Percentiles rank a stretch among this genome's conserved stretches.
These are phyloP conservation scores for Ormia ochracea DNA, from an alignment of 2,888 invertebrate species.

Conservation along the genomic window DNA sequence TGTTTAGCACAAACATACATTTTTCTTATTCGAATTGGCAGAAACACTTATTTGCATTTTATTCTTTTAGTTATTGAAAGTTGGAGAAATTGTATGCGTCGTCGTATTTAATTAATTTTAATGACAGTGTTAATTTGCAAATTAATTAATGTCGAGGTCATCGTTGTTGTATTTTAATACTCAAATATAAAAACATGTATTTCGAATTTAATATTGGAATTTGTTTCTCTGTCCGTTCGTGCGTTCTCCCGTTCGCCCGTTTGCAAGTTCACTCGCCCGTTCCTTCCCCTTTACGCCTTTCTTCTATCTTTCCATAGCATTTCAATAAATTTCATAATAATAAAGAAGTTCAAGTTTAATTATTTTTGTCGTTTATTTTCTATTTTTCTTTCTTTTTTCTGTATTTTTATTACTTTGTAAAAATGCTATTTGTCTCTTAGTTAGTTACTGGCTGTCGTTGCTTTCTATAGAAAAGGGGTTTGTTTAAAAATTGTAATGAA, in stretches of 20 bases:
- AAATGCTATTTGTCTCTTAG: slow-evolving; percentile 30
- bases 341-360: slow-evolving; percentile 62
- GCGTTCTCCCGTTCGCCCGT: background rate
- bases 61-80: slow-evolving; percentile 18
- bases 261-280: background rate
- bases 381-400: too few relatives aligned
- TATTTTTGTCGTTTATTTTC: slow-evolving; percentile 33
- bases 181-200: slow-evolving; percentile 10
- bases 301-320: slow-evolving; percentile 9
- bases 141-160: slow-evolving; percentile 65
- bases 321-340: slow-evolving; percentile 49
- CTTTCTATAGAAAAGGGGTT: slow-evolving; percentile 21
- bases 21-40: slow-evolving; percentile 5
- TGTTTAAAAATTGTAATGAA: slow-evolving; percentile 37
- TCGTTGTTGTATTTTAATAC: slow-evolving; percentile 23
- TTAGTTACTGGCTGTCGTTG: background rate
- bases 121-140: slow-evolving; percentile 65
- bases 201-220: slow-evolving; percentile 20
- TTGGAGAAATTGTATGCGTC: slow-evolving; percentile 31
- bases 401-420: slow-evolving; percentile 44
- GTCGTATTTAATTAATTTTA: slow-evolving; percentile 62
- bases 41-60: slow-evolving; percentile 22
- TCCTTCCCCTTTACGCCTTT: background rate
- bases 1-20: background rate
- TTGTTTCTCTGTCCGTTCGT: background rate